These are phyloP conservation scores for Synanceia verrucosa DNA, from an alignment of 2,797 vertebrate genomes.

Conservation along the genomic window DNA sequence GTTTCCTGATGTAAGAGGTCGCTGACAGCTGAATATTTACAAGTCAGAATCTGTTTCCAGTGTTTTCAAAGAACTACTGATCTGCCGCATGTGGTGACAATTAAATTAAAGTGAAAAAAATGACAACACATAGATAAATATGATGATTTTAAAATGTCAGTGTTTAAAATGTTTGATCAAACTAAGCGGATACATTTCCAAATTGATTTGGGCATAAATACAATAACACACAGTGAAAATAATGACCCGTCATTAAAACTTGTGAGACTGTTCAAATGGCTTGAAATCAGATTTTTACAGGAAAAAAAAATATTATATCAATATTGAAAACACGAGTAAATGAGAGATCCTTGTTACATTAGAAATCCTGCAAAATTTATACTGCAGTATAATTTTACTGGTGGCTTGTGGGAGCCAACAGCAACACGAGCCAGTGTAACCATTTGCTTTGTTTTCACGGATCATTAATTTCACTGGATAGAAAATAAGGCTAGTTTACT, in stretches of 20 bases:
- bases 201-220: background rate
- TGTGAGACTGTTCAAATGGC: constrained; percentile 18
- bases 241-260: background rate
- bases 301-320: constrained; percentile 22
- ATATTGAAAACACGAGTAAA: constrained; percentile 18
- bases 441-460: constrained; percentile 53
- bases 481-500: constrained; percentile 55
- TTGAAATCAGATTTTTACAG: background rate
- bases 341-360: constrained; percentile 15
- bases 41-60: background rate
- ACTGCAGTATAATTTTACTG: constrained; percentile 32
- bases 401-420: constrained; percentile 37
- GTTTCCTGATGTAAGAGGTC: background rate
- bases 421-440: constrained; percentile 38
- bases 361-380: constrained; percentile 29
- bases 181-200: background rate
- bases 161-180: no score
- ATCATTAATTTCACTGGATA: constrained; percentile 62
- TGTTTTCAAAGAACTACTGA: background rate
- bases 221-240: background rate
- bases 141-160: background rate
- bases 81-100: background rate
- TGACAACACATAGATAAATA: background rate
- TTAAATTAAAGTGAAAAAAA: no score
- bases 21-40: background rate